Percentiles rank a stretch among this genome's conserved stretches.
These are phyloP conservation scores for Drosophila antonietae DNA, from an alignment of 2,888 invertebrate genomes.

Conservation along the genomic window DNA sequence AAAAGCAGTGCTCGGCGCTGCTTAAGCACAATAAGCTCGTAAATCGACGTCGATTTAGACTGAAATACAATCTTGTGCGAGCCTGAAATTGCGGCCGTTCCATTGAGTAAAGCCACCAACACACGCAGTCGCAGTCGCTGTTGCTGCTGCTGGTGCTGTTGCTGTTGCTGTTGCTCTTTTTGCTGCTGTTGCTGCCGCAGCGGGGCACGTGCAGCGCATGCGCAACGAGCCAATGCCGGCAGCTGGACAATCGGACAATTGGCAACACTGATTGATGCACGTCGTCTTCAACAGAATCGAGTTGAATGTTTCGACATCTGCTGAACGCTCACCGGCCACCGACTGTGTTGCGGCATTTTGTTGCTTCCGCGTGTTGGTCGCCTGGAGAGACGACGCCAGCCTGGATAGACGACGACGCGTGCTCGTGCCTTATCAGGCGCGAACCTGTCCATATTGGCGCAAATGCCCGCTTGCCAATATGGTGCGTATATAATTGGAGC, in stretches of 20 bases:
- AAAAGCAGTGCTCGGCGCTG: constrained; percentile 46
- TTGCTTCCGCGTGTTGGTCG: constrained; percentile 77
- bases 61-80: constrained; percentile 66
- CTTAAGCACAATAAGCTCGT: constrained; percentile 67
- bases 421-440: constrained; percentile 76
- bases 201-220: constrained; percentile 71
- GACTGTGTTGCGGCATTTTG: constrained; percentile 45
- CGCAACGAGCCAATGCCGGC: constrained; percentile 43
- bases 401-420: constrained; percentile 61
- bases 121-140: constrained; percentile 46
- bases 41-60: constrained; percentile 75
- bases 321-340: constrained; percentile 48
- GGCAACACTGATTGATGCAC: constrained; percentile 71
- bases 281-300: constrained; percentile 70
- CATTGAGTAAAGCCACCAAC: constrained; percentile 73
- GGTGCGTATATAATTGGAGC: constrained; percentile 66
- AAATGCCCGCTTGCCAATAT: constrained; percentile 63
- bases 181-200: constrained; percentile 26
- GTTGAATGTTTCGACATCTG: constrained; percentile 64
- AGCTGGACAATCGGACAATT: constrained; percentile 28
- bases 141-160: constrained; percentile 8
- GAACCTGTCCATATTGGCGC: constrained; percentile 78
- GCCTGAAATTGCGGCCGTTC: constrained; percentile 56
- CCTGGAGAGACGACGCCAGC: constrained; percentile 51
- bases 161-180: constrained; percentile 3